A percentile compares a stretch with the other conserved stretches of the same genome.
Evolutionary conservation across 2,113 vertebrate genomes (phyloP).

Genomic region (Corythaixoides concolor): DNA sequence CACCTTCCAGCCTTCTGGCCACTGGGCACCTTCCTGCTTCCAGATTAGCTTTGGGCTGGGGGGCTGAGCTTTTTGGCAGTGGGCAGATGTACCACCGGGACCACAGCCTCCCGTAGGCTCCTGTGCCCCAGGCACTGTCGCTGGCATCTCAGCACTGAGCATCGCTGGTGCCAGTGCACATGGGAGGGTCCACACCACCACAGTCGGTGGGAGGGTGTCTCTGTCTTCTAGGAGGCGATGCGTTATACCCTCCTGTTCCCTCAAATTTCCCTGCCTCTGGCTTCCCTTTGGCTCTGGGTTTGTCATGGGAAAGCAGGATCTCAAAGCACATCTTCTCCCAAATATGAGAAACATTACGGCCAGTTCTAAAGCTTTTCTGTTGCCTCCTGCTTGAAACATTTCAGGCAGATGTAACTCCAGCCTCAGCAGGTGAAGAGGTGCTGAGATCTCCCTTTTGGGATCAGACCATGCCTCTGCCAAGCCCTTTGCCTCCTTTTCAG

Average conservation of each 20-base stretch:
- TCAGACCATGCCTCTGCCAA: background rate
- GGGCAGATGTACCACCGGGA: background rate
- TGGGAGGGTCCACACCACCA: rapidly evolving
- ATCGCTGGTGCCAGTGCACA: rapidly evolving
- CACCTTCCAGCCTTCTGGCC: too few relatives aligned
- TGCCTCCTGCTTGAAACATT: rapidly evolving
- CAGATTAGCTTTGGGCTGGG: background rate
- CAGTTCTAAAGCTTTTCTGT: background rate
- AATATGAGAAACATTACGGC: rapidly evolving
- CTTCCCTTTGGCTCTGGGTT: background rate
- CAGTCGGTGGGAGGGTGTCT: background rate
- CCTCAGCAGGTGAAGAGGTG: background rate
- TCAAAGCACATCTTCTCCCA: too few relatives aligned
- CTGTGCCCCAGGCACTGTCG: rapidly evolving
- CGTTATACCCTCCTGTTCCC: background rate
- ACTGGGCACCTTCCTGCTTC: background rate
- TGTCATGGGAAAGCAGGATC: rapidly evolving
- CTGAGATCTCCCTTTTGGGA: background rate
- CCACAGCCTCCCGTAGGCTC: rapidly evolving
- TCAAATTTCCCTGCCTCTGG: background rate
- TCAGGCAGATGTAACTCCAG: background rate
- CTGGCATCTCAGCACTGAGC: rapidly evolving
- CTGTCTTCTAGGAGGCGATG: background rate
- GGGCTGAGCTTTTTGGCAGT: background rate
- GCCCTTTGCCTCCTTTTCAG: background rate